Evolutionary conservation across 2,113 vertebrate genomes (phyloP), one percentile per base, ranked within the genome.

Genomic region (Sakesphorus luctuosus): DNA sequence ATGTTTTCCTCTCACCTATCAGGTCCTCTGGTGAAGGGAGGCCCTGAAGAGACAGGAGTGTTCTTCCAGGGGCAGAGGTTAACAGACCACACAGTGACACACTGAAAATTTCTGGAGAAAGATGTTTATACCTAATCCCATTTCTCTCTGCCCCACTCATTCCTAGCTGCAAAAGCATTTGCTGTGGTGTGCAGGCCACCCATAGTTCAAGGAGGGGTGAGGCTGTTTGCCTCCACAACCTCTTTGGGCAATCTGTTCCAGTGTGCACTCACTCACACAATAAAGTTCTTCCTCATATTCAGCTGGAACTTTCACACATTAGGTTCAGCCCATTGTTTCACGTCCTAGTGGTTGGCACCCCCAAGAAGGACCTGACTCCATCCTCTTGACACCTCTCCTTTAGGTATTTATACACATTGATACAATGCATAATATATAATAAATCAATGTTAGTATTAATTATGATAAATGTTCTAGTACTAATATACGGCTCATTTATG

Each of bases 161-260:
- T 9, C 12, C 0, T 6, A 19, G 23, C 47, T 36, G 43, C 17
- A 38, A 29, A n/a, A 43, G 4, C 36, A 16, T 35, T 33, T 7
- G 38, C 76, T 24, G n/a, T 3, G 49, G 10, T 3, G 8, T 2
- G 19, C 38, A 13, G 43, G 53, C 19, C 0, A 0, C 29, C 31
- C 19, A 8, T 5, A 18, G 0, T 5, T 19, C 13, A 5, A 2
- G 63, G 35, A 3, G 15, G 2, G 2, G 29, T 7, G 5, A 5
- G 11, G 28, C 21, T 7, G 20, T 6, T 9, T 5, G 12, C 29
- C 13, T 8, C 19, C 36, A 46, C 46, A 38, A 2, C 7, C 23
- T 25, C 16, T 52, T 7, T 24, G 61, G 38, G 16, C 23, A 38
- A 20, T 46, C 44, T 29, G 47, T 18, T n/a, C 16, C 62, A 13